Conservation (phyloP, 37 sponge, comb jelly and placozoan genomes). For the Cliona cf. orientalis region DNA sequence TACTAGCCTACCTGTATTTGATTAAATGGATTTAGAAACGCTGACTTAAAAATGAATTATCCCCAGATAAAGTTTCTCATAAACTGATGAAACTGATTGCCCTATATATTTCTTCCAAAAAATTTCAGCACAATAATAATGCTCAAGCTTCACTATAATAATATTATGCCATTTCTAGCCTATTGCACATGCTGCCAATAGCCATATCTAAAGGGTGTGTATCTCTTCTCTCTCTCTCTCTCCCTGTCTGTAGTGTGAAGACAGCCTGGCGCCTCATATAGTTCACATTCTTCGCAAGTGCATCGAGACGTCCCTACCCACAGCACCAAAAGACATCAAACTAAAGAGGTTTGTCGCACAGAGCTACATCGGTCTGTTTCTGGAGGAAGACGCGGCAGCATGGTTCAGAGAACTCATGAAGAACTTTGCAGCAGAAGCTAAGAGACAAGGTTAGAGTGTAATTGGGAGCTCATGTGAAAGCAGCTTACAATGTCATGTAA, state of each 20-base stretch:
- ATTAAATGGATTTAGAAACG: no score
- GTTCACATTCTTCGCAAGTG: slow-evolving; percentile 57
- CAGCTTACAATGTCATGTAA: background rate
- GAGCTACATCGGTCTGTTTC: slow-evolving; percentile 87
- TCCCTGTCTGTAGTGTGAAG: slow-evolving; percentile 65
- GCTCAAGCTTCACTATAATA: no score
- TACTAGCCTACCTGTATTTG: no score
- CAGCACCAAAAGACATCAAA: slow-evolving; percentile 64
- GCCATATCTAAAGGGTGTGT: no score
- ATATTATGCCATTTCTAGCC: no score
- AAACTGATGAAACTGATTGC: no score
- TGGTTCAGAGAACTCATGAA: slow-evolving; percentile 81
- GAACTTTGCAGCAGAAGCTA: slow-evolving; percentile 56
- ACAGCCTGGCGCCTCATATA: slow-evolving; percentile 25
- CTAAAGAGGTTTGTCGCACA: slow-evolving; percentile 69
- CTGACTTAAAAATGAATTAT: no score
- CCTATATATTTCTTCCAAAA: no score
- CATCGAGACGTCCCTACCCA: slow-evolving; percentile 20
- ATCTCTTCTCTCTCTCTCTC: no score
- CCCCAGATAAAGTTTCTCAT: no score
- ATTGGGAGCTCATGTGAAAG: background rate
- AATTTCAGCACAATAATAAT: no score
- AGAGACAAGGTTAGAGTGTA: slow-evolving; percentile 17
- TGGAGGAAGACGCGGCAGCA: slow-evolving; percentile 78
- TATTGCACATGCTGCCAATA: no score